Base-by-base conservation (phyloP, 2,113 vertebrate genomes). In the Solea senegalensis region DNA sequence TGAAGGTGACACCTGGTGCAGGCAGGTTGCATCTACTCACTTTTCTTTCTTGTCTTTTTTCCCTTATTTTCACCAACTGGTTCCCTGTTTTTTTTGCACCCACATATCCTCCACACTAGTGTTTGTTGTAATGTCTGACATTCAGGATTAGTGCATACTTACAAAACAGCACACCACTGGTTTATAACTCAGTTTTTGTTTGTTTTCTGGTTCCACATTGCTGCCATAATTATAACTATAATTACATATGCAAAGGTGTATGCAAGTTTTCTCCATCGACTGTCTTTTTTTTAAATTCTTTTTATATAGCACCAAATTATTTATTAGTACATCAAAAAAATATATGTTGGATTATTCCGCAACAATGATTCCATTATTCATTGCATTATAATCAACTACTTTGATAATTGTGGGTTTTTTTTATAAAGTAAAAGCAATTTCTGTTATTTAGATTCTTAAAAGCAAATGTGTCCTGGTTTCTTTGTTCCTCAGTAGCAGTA, bases 1-100 rank as follows among this genome's bases (percentile, higher is more conserved):
- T 21, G 21, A 39, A 58, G 69, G 2, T 73, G 61, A 54, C 58
- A 59, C 40, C 56, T 73, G 59, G 49, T 54, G 53, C 75, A 75
- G 64, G 13, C 4, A 5, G 60, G 60, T 62, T 73, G 43, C 16
- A 27, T 55, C 71, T 41, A 63, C 49, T 60, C 44, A 55, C n/a
- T 52, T 40, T 21, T 58, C 6, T 65, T 0, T 28, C 9, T 34
- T 39, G 53, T 49, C 4, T 8, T n/a, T 28, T 12, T 13, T 51
- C 13, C 43, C 43, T 44, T 60, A 21, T 4, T 61, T 41, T 27
- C 12, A 49, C 3, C 0, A 0, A 5, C 46, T 55, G 0, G 46
- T 9, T n/a, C 15, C 14, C 0, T 39, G 9, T 6, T 34, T 58
- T 21, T 11, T 43, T 59, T 21, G 21, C 10, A 9, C 56, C 53